Percentiles rank a stretch among this genome's conserved stretches.
These are phyloP conservation scores for Clarias fuscus DNA, from an alignment of 2,797 vertebrate species.

Conservation along the genomic window DNA sequence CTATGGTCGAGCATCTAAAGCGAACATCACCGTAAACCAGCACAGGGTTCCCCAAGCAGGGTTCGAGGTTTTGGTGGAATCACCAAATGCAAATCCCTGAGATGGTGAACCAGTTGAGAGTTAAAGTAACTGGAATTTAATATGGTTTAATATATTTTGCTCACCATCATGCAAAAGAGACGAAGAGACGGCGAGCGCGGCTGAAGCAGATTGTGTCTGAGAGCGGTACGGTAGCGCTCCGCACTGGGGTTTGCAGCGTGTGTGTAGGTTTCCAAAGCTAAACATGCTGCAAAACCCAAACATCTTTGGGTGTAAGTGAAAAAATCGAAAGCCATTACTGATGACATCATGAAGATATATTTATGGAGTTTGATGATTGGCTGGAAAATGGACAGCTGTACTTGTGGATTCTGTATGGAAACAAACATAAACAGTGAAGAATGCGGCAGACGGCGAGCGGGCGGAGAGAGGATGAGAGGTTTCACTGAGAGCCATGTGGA, in stretches of 20 bases:
- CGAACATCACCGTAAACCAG: too few relatives aligned
- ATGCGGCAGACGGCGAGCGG: not conserved
- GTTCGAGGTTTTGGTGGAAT: too few relatives aligned
- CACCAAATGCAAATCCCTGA: not conserved
- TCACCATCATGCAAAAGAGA: not conserved
- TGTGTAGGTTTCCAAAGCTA: not conserved
- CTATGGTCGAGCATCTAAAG: not conserved
- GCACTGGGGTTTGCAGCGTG: not conserved
- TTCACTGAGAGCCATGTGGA: conserved; percentile 53
- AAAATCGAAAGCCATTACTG: not conserved
- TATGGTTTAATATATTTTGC: not conserved
- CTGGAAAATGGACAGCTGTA: conserved; percentile 22
- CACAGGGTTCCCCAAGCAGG: not conserved
- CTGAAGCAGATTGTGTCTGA: not conserved
- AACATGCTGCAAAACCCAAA: not conserved
- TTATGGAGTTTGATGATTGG: not conserved
- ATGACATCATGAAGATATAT: conserved; percentile 20
- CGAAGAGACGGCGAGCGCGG: not conserved
- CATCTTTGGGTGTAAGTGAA: conserved; percentile 6
- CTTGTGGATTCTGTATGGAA: conserved; percentile 16
- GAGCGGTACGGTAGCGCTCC: not conserved
- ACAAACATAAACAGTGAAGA: conserved; percentile 18
- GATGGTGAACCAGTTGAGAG: not conserved
- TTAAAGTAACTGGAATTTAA: not conserved
- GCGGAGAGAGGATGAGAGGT: conserved; percentile 56